Evolutionary conservation across 2,888 invertebrate genomes (phyloP).

Genomic region (Andrena hattorfiana): DNA sequence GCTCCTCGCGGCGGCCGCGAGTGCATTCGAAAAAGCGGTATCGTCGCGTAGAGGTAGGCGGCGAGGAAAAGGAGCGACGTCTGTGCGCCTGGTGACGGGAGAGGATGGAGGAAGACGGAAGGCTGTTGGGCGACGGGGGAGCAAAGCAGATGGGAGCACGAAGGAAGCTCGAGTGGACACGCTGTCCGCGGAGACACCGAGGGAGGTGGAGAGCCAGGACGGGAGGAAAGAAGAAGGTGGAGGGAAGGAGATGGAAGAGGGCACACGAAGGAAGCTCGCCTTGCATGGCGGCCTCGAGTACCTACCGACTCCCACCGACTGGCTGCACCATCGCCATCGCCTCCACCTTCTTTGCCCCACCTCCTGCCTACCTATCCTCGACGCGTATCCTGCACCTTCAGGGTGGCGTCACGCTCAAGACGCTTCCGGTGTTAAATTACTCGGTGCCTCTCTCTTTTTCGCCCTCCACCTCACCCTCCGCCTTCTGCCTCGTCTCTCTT

Average conservation of each 20-base stretch:
- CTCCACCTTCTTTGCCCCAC: conserved; percentile 74
- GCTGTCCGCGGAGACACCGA: conserved; percentile 33
- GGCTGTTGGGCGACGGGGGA: conserved; percentile 7
- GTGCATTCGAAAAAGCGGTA: conserved; percentile 3
- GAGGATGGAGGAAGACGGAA: background rate
- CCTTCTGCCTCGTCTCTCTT: conserved; percentile 34
- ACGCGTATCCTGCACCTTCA: conserved; percentile 84
- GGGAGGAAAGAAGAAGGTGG: conserved; percentile 66
- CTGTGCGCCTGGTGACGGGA: background rate
- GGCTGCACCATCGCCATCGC: conserved; percentile 72
- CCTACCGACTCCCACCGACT: conserved; percentile 76
- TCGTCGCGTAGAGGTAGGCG: background rate
- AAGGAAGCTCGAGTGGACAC: conserved; percentile 40
- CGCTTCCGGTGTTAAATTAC: conserved; percentile 85
- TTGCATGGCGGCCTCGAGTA: conserved; percentile 81
- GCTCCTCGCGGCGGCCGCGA: background rate
- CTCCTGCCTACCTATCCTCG: conserved; percentile 75
- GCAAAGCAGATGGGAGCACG: conserved; percentile 22
- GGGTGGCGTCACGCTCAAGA: conserved; percentile 85
- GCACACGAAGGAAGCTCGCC: conserved; percentile 70
- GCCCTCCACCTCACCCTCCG: conserved; percentile 56
- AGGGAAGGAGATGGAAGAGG: conserved; percentile 65
- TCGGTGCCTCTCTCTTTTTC: conserved; percentile 73
- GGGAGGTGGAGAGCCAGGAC: conserved; percentile 2
- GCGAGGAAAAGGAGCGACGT: background rate